Conservation (phyloP, 2,113 vertebrate species). For the Glareola pratincola region DNA sequence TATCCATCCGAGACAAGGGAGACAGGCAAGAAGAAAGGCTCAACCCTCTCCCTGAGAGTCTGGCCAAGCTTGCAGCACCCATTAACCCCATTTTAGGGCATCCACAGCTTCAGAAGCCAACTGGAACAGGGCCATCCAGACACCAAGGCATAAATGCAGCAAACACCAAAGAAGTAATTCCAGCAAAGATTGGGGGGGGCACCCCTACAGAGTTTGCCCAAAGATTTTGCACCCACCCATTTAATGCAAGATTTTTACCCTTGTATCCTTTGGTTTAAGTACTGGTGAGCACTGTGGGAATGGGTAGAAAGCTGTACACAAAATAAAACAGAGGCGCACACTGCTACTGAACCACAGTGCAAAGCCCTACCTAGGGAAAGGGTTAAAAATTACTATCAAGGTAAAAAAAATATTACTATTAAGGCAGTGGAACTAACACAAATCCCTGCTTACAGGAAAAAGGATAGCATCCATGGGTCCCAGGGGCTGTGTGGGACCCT, state of each 20-base stretch:
- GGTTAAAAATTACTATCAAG: not conserved
- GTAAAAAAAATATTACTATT: not conserved
- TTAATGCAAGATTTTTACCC: not conserved
- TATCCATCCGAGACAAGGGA: not conserved
- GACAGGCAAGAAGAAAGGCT: not conserved
- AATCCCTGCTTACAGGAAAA: not conserved
- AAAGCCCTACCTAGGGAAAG: not conserved
- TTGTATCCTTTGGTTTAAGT: not conserved
- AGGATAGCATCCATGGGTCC: not conserved
- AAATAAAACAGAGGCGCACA: not conserved
- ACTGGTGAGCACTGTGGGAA: not conserved
- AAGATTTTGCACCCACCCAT: not conserved
- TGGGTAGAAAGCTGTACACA: not conserved
- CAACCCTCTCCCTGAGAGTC: not conserved
- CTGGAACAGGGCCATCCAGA: not conserved
- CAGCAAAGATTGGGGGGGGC: not conserved
- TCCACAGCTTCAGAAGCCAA: not conserved
- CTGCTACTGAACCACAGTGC: not conserved
- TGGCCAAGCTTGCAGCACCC: not conserved
- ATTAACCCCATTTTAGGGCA: not conserved
- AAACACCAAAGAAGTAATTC: not conserved
- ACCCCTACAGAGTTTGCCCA: not conserved
- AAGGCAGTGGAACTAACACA: not conserved
- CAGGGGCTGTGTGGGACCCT: not conserved
- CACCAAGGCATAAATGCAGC: not conserved